These are phyloP conservation scores for Conistra vaccinii DNA, from an alignment of 2,888 invertebrate genomes.

Conservation along the genomic window DNA sequence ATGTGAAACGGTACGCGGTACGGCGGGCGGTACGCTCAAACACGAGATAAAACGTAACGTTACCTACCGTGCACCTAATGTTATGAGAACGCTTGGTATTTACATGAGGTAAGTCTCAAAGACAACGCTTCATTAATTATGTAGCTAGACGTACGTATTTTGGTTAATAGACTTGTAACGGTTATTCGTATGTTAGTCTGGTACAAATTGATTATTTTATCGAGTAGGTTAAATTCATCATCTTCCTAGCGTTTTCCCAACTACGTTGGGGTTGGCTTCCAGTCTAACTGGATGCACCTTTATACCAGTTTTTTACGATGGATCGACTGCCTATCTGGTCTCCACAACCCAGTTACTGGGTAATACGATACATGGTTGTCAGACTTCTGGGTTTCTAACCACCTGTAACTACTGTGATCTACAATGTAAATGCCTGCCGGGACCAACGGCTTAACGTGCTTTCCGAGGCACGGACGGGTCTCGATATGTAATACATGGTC, in stretches of 20 bases:
- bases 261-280: not conserved
- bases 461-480: not conserved
- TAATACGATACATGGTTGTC: not conserved
- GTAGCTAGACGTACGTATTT: constrained; percentile 5
- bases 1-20: constrained; percentile 47
- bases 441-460: not conserved
- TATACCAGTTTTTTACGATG: not conserved
- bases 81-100: constrained; percentile 61
- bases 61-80: constrained; percentile 52
- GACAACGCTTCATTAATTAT: constrained; percentile 45
- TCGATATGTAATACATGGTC: not conserved
- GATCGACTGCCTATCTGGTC: not conserved
- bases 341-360: not conserved
- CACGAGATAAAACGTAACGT: constrained; percentile 59
- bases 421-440: not conserved
- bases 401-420: not conserved
- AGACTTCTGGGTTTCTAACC: not conserved
- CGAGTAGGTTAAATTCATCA: not conserved
- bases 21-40: constrained; percentile 37
- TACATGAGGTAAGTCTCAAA: constrained; percentile 45
- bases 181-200: not conserved
- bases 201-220: not conserved
- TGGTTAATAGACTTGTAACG: constrained; percentile 11
- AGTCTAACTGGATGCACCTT: not conserved
- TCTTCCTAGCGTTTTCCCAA: not conserved